Evolutionary conservation across 92 coral and sea anemone species (phyloP), one percentile per base, ranked within the genome.

Genomic region (Phymanthus crucifer): DNA sequence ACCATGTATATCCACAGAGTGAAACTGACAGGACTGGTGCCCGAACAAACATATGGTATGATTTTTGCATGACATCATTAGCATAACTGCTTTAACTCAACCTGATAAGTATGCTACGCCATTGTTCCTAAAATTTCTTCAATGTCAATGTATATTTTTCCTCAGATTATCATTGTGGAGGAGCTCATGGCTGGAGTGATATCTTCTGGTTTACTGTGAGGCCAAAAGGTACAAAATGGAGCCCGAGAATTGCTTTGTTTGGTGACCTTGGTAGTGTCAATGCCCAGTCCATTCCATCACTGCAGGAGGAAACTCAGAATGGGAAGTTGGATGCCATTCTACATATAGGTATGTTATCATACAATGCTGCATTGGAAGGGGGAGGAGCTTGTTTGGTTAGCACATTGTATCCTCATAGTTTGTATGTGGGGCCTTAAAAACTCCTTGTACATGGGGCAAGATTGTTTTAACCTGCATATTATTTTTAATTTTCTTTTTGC

Each of bases 91-190:
- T 2, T 38, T 38, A 38, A 38, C 43, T 38, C n/a, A 38, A 3
- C 43, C 8, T 6, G 45, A 0, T 1, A 38, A 38, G 5, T 38
- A 38, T 5, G 45, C 1, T 38, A n/a, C n/a, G n/a, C n/a, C n/a
- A n/a, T n/a, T n/a, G n/a, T n/a, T n/a, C n/a, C n/a, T n/a, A n/a
- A n/a, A n/a, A n/a, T n/a, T 10, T 38, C 43, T 38, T 38, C 43
- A 38, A 38, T n/a, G n/a, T n/a, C n/a, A n/a, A n/a, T n/a, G n/a
- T 45, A 26, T 4, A 32, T 32, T 48, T 23, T 33, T 54, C 43
- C 27, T 27, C 34, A 95, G 99, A 93, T 23, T 95, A 95, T 65
- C 99, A 90, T 72, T 91, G 95, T 95, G 99, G 99, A 18, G 97
- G 99, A 27, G 40, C 32, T 70, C 86, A 86, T 32, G 99, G 97